Base-by-base conservation (phyloP, 2,113 vertebrate genomes). In the Corythoichthys intestinalis region DNA sequence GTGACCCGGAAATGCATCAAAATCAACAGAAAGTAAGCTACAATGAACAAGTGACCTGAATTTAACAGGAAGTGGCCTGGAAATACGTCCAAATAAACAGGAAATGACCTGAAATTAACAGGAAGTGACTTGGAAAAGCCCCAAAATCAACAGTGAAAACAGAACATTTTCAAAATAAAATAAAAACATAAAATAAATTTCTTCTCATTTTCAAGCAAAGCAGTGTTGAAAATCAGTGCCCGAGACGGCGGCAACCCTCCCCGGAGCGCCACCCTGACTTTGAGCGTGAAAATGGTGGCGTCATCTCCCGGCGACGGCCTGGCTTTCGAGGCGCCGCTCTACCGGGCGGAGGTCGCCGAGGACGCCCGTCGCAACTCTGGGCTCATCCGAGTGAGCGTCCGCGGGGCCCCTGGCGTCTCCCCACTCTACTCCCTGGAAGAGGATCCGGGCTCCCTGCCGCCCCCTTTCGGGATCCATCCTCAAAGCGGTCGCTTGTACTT, bases 311-410 rank as follows among this genome's bases (percentile, higher is more conserved):
- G 75, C 3, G 88, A 92, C 14, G 44, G 80, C 52, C 79, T 96
- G 71, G 76, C 88, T 37, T 98, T 98, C 69, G 94, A 94, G 81
- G 93, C 94, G 0, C 72, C 97, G 53, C 86, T 95, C 6, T 97
- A 98, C 78, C 94, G 93, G 74, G 92, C 91, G 73, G 95, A 97
- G 83, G 90, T 96, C 0, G 93, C 93, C 7, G 97, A 98, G 85
- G 84, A 78, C 20, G 84, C 92, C 41, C 66, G 88, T 1, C 85
- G 72, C n/a, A 85, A 86, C 46, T 84, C 90, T 0, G 85, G 47
- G 10, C 78, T 98, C 15, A 87, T 98, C 69, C 95, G 94, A 68
- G 84, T 93, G 37, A 92, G 85, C 71, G 94, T 78, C 0, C 78
- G 66, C 0, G 73, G 70, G 6, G 44, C 53, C 41, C 0, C 67